A percentile compares a stretch with the other conserved stretches of the same genome.
Conservation (phyloP, 1,140 invertebrate species). For the Eufriesea mexicana region DNA sequence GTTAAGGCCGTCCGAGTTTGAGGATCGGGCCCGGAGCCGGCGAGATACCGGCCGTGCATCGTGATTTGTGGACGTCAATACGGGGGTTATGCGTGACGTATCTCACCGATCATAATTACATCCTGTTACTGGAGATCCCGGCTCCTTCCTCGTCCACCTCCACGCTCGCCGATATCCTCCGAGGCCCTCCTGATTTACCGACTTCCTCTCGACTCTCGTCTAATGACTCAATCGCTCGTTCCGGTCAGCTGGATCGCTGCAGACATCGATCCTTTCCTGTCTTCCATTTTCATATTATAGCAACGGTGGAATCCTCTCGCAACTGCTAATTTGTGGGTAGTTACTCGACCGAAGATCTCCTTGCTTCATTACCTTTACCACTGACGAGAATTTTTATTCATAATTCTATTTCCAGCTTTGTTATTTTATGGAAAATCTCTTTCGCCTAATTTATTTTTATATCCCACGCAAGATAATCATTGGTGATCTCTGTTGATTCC, state of each 20-base stretch:
- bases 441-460: too few species aligned
- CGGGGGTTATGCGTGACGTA: slow-evolving; percentile 81
- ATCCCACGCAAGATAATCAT: too few species aligned
- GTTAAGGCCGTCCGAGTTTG: slow-evolving; percentile 62
- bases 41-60: slow-evolving; percentile 72
- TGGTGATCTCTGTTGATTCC: too few species aligned
- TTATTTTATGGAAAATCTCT: too few species aligned
- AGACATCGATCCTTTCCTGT: too few species aligned
- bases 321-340: too few species aligned
- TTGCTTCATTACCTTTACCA: too few species aligned
- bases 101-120: slow-evolving; percentile 83
- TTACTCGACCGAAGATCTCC: too few species aligned
- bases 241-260: background rate
- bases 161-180: slow-evolving; percentile 40
- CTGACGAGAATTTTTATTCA: too few species aligned
- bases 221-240: slow-evolving; percentile 53
- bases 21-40: slow-evolving; percentile 59
- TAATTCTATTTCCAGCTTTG: too few species aligned
- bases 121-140: slow-evolving; percentile 78
- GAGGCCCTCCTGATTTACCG: slow-evolving; percentile 60
- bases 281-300: too few species aligned
- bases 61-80: slow-evolving; percentile 83
- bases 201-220: slow-evolving; percentile 24
- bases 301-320: too few species aligned
- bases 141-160: slow-evolving; percentile 67